A percentile compares a stretch with the other conserved stretches of the same genome.
phyloP scores from a whole-genome alignment of 2,113 vertebrate species.

The Otolemur garnettii region DNA sequence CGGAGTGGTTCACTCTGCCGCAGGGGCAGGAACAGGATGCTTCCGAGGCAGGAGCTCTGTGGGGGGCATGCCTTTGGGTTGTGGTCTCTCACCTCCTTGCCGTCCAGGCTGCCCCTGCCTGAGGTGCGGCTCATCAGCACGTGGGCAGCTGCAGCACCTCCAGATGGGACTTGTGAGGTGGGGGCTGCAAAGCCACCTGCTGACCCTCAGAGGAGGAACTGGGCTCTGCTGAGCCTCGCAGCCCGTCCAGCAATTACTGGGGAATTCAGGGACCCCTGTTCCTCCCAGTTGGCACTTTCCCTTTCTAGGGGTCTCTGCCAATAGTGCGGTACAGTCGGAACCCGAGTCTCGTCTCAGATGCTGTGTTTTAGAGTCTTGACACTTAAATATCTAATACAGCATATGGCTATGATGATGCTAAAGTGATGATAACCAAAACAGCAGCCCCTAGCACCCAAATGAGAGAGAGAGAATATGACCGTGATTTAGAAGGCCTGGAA shows the following conservation, averaged over 20 bases:
- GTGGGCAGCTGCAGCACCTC: fast-evolving
- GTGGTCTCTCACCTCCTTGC: not conserved
- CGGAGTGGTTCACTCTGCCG: not conserved
- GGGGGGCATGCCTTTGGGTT: fast-evolving
- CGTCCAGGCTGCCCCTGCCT: not conserved
- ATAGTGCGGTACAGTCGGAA: not conserved
- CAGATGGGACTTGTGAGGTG: not conserved
- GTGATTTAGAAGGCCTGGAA: not conserved
- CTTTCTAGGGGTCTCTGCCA: not conserved
- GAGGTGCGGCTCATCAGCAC: not conserved
- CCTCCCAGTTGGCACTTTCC: fast-evolving
- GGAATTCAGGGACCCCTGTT: fast-evolving
- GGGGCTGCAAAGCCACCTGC: not conserved
- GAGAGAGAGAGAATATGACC: not conserved
- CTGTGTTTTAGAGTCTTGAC: not conserved
- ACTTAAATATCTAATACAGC: not conserved
- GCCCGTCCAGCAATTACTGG: not conserved
- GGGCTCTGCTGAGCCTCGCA: fast-evolving
- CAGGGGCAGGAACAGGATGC: not conserved
- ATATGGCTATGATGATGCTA: too few relatives aligned
- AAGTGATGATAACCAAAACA: not conserved
- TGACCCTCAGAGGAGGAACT: fast-evolving
- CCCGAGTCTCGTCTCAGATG: not conserved
- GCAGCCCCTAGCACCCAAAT: fast-evolving
- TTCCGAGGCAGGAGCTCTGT: not conserved